Percentiles rank a stretch among this genome's conserved stretches.
Conservation (phyloP, 1,140 invertebrate species). For the Ceratitis capitata region DNA sequence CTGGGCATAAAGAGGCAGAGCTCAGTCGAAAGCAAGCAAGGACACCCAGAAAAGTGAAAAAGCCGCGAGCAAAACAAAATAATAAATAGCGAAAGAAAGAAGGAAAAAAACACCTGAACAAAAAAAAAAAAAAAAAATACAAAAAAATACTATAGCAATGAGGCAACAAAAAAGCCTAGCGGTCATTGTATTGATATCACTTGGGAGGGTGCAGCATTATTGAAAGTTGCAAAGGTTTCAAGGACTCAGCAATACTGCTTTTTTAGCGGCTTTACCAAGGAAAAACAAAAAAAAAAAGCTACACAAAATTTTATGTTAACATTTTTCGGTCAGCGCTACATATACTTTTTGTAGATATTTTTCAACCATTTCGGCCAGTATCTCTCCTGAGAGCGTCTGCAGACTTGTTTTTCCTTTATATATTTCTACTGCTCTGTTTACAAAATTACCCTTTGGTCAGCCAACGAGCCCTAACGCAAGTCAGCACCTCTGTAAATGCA, state of each 20-base stretch:
- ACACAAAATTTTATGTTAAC: neutral
- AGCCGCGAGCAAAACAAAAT: neutral
- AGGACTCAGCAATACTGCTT: neutral
- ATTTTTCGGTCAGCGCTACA: neutral
- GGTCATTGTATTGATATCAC: neutral
- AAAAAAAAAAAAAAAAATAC: neutral
- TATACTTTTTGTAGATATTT: neutral
- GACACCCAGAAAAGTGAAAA: too few relatives aligned
- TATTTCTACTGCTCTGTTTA: neutral
- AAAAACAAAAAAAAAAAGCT: neutral
- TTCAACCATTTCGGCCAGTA: neutral
- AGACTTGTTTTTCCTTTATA: neutral
- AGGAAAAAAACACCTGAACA: neutral
- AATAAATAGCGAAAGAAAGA: neutral
- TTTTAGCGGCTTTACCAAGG: neutral
- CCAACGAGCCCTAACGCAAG: neutral
- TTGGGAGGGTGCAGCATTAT: neutral
- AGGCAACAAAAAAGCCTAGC: neutral
- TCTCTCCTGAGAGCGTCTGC: neutral
- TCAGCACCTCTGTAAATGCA: too few relatives aligned
- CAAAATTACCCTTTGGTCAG: neutral
- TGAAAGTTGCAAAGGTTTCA: neutral
- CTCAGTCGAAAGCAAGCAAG: neutral
- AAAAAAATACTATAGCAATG: neutral
- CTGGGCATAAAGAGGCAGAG: neutral